Conservation (phyloP, 1,140 invertebrate genomes). For the Coelopa frigida region DNA sequence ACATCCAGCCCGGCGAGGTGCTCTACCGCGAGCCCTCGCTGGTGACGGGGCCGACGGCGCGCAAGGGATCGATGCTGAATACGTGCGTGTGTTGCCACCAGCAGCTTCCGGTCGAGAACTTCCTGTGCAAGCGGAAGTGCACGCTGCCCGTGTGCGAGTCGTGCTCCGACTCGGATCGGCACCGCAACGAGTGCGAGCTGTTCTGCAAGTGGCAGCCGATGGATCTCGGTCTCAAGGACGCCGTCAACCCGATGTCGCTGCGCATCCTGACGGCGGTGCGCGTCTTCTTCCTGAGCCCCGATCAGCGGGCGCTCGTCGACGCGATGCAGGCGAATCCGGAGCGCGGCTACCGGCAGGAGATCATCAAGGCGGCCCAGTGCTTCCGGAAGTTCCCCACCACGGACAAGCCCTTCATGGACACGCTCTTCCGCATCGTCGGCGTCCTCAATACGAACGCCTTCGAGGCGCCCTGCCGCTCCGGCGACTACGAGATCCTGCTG, state of each 20-base stretch:
- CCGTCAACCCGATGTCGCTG: constrained; percentile 48
- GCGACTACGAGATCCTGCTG: constrained; percentile 49
- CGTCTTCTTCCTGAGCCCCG: constrained; percentile 49
- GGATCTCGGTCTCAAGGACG: constrained; percentile 20
- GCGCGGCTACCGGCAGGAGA: constrained; percentile 51
- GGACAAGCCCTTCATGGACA: constrained; percentile 37
- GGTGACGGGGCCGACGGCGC: constrained; percentile 52
- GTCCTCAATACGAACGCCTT: constrained; percentile 69
- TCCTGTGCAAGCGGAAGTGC: constrained; percentile 45
- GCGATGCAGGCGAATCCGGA: constrained; percentile 51
- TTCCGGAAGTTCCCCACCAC: constrained; percentile 51
- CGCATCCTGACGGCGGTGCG: constrained; percentile 54
- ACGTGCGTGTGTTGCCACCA: constrained; percentile 38
- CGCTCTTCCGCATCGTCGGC: constrained; percentile 46
- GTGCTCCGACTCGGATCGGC: constrained; percentile 49
- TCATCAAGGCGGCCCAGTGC: constrained; percentile 53
- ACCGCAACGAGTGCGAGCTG: constrained; percentile 54
- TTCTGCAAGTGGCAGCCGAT: constrained; percentile 50
- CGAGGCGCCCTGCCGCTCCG: constrained; percentile 52
- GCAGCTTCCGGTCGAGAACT: constrained; percentile 38
- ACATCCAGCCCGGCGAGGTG: constrained; percentile 57
- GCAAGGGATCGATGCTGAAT: constrained; percentile 36
- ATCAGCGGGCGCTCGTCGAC: constrained; percentile 50
- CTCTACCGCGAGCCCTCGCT: constrained; percentile 61
- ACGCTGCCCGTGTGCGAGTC: constrained; percentile 44